A percentile compares a stretch with the other conserved stretches of the same genome.
These are phyloP conservation scores for Rugalucina vietnamica DNA, from an alignment of 2,888 invertebrate genomes.

Conservation along the genomic window DNA sequence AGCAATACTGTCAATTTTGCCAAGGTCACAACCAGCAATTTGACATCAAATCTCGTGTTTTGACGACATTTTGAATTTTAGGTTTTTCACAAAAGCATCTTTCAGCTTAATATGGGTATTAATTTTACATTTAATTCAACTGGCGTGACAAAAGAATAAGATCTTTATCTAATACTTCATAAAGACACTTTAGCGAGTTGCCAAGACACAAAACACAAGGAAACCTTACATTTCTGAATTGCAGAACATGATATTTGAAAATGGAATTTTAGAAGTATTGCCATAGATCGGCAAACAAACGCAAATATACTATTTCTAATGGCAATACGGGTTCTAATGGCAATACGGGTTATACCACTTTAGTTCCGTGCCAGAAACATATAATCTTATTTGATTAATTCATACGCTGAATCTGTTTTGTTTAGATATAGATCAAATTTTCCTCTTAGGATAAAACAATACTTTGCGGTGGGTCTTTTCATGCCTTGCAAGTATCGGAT, in stretches of 20 bases:
- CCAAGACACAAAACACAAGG: slow-evolving; percentile 22
- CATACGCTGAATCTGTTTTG: slow-evolving; percentile 54
- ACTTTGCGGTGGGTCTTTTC: slow-evolving; percentile 58
- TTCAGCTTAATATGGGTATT: neutral
- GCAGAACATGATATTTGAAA: neutral
- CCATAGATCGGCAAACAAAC: slow-evolving; percentile 43
- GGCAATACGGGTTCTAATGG: slow-evolving; percentile 35
- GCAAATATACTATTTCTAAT: slow-evolving; percentile 33
- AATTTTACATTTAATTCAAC: neutral
- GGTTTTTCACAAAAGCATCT: slow-evolving; percentile 3
- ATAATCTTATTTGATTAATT: slow-evolving; percentile 46
- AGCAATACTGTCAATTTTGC: slow-evolving; percentile 6
- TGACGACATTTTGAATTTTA: neutral
- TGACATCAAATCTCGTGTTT: neutral
- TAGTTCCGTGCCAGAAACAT: slow-evolving; percentile 50
- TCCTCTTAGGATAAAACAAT: slow-evolving; percentile 46
- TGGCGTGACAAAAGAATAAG: neutral
- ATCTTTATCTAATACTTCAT: neutral
- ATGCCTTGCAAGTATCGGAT: slow-evolving; percentile 63
- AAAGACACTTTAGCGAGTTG: slow-evolving; percentile 36
- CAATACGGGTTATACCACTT: slow-evolving; percentile 41
- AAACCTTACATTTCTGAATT: neutral
- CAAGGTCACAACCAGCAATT: neutral
- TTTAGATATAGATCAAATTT: slow-evolving; percentile 56
- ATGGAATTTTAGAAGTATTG: slow-evolving; percentile 11